Evolutionary conservation across 2,888 invertebrate species (phyloP).

Genomic region (Imbricaverruca yamaguchii): DNA sequence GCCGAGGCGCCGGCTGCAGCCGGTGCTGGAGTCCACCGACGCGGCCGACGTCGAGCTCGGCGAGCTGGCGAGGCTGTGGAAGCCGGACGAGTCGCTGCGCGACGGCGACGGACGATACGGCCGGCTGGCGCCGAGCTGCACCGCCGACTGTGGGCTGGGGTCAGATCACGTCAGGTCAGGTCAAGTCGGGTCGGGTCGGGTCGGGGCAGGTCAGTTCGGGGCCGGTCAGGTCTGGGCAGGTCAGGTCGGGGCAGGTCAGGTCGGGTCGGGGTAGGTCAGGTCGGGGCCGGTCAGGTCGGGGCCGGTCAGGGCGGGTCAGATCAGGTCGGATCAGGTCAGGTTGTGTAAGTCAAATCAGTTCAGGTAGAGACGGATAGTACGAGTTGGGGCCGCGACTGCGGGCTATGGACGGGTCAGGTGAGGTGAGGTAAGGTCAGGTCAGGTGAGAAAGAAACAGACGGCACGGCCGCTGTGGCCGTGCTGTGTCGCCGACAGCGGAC

Average conservation of each 20-base stretch:
- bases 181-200: not conserved
- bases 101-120: constrained; percentile 1
- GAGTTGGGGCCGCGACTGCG: no score
- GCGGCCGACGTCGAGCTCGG: not conserved
- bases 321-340: not conserved
- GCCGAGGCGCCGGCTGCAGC: not conserved
- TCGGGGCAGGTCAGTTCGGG: not conserved
- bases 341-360: not conserved
- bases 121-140: not conserved
- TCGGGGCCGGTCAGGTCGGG: not conserved
- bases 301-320: not conserved
- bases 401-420: not conserved
- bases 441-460: not conserved
- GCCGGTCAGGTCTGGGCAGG: no score
- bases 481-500: no score
- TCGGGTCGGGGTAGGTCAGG: not conserved
- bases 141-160: not conserved
- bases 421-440: not conserved
- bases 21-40: not conserved
- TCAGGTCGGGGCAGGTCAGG: not conserved
- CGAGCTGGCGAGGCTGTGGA: constrained; percentile 5
- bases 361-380: not conserved
- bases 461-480: no score
- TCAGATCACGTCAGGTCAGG: not conserved
- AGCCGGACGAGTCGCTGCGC: constrained; percentile 16